Percentiles rank a stretch among this genome's conserved stretches.
Conservation (phyloP, 2,113 vertebrate species). For the Eulemur rufifrons region DNA sequence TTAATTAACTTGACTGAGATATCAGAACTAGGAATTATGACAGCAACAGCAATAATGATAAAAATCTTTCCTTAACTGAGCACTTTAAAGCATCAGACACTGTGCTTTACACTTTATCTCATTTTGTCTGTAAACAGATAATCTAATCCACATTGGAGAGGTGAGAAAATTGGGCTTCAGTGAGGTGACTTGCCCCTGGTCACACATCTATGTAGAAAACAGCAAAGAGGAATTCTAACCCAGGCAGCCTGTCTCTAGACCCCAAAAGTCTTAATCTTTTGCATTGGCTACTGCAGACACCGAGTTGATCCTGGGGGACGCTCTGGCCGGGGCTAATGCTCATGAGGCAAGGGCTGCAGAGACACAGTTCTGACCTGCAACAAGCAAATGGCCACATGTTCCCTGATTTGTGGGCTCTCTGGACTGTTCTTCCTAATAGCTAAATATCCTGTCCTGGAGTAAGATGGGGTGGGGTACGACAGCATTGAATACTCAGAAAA, state of each 20-base stretch:
- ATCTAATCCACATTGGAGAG: not conserved
- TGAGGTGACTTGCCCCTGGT: not conserved
- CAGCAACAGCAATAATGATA: not conserved
- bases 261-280: not conserved
- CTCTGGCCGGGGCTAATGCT: not conserved
- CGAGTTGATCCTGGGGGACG: not conserved
- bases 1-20: not conserved
- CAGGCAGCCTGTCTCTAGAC: not conserved
- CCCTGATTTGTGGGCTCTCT: too few species aligned
- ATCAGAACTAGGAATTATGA: not conserved
- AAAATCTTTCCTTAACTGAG: not conserved
- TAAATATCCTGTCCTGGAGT: not conserved
- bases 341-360: not conserved
- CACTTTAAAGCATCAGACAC: not conserved
- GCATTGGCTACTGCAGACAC: not conserved
- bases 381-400: not conserved
- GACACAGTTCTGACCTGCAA: not conserved
- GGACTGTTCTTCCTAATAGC: not conserved
- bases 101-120: not conserved
- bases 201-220: not conserved
- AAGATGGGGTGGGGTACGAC: too few species aligned
- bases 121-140: not conserved
- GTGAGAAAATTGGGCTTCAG: not conserved
- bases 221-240: not conserved
- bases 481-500: too few species aligned